Conservation (phyloP, 92 coral and sea anemone species). For the Zoanthus sansibaricus region DNA sequence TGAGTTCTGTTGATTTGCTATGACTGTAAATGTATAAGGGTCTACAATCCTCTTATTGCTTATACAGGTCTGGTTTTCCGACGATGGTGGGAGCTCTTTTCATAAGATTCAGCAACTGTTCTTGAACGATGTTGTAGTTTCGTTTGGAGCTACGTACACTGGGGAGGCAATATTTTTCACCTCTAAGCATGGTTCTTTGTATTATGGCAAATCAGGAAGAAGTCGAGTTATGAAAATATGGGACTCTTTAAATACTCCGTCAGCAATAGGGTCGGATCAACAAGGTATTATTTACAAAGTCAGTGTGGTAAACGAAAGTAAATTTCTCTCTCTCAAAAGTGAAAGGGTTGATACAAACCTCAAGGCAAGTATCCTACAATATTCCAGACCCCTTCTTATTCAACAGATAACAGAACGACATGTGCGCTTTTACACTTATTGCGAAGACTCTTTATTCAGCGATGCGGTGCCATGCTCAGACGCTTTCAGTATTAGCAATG, state of each 20-base stretch:
- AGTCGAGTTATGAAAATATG: conserved; percentile 56
- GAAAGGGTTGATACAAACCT: conserved; percentile 2
- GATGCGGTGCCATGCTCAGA: conserved; percentile 56
- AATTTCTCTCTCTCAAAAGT: conserved; percentile 41
- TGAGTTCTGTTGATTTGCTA: neutral
- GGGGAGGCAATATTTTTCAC: conserved; percentile 76
- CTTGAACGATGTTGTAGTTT: conserved; percentile 68
- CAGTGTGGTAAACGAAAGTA: conserved; percentile 40
- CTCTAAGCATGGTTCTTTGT: conserved; percentile 76
- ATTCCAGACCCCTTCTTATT: conserved; percentile 65
- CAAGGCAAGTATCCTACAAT: conserved; percentile 17
- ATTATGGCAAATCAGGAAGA: conserved; percentile 80
- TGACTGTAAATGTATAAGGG: neutral
- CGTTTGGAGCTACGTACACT: conserved; percentile 67
- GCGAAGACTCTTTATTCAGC: conserved; percentile 57
- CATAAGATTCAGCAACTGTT: conserved; percentile 68
- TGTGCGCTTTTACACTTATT: conserved; percentile 66
- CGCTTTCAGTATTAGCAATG: conserved; percentile 63
- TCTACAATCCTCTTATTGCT: neutral
- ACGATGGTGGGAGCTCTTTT: conserved; percentile 96
- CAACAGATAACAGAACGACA: conserved; percentile 62
- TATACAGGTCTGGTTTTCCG: conserved; percentile 92
- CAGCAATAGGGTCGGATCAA: conserved; percentile 55
- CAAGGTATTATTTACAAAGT: conserved; percentile 51
- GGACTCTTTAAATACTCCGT: conserved; percentile 39